A percentile compares a stretch with the other conserved stretches of the same genome.
Evolutionary conservation across 2,888 invertebrate genomes (phyloP).

Genomic region (Eupithecia exiguata): DNA sequence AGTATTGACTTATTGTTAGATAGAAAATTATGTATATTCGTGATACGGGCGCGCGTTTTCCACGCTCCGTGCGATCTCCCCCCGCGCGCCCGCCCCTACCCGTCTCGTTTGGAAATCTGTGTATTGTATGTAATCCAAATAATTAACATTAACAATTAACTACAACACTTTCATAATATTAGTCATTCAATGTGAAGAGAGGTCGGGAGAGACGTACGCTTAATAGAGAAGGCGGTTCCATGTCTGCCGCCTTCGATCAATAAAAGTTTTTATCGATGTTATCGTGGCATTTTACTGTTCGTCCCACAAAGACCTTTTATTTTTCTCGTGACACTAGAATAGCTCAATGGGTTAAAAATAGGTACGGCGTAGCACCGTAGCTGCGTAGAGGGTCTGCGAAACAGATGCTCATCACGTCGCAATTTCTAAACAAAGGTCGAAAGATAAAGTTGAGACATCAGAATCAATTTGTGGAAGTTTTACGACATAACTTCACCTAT

Average conservation of each 20-base stretch:
- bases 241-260: slow-evolving; percentile 76
- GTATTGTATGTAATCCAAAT: slow-evolving; percentile 79
- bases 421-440: slow-evolving; percentile 49
- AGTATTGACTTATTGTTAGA: slow-evolving; percentile 80
- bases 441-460: slow-evolving; percentile 53
- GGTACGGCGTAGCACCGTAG: slow-evolving; percentile 38
- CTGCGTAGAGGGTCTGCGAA: slow-evolving; percentile 33
- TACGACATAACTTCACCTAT: slow-evolving; percentile 65
- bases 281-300: slow-evolving; percentile 44
- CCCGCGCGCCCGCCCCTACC: slow-evolving; percentile 71
- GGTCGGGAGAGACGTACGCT: slow-evolving; percentile 81
- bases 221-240: slow-evolving; percentile 72
- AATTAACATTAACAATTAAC: slow-evolving; percentile 73
- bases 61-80: slow-evolving; percentile 64
- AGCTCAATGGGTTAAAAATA: slow-evolving; percentile 16
- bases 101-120: slow-evolving; percentile 74
- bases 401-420: slow-evolving; percentile 19
- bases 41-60: slow-evolving; percentile 76
- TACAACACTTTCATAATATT: slow-evolving; percentile 66
- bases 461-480: slow-evolving; percentile 61
- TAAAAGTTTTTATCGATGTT: slow-evolving; percentile 84
- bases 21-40: slow-evolving; percentile 78
- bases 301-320: slow-evolving; percentile 21
- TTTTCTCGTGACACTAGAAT: slow-evolving; percentile 2
- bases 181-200: slow-evolving; percentile 69